Percentiles rank a stretch among this genome's conserved stretches.
Conservation (phyloP, 2,888 invertebrate species). For the Drosophila cognata region DNA sequence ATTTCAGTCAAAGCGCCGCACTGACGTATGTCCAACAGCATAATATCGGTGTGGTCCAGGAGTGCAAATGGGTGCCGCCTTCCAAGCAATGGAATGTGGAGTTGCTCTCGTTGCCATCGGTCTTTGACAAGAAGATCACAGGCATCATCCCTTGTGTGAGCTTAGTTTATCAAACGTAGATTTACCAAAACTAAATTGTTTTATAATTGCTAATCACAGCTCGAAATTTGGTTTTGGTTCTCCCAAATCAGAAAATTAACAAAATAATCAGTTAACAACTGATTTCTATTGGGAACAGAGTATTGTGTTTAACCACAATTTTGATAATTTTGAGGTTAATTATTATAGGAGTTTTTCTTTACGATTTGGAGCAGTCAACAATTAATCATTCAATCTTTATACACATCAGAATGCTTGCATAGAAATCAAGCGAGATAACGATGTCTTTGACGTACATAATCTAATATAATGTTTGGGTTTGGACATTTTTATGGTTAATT, state of each 20-base stretch:
- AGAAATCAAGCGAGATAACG: neutral
- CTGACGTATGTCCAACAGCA: constrained; percentile 85
- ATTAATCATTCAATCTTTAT: no score
- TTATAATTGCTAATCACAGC: neutral
- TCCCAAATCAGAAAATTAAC: neutral
- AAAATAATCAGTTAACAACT: no score
- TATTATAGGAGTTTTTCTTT: neutral
- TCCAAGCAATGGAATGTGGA: constrained; percentile 83
- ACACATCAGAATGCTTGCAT: no score
- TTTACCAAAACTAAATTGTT: neutral
- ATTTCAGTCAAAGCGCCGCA: constrained; percentile 86
- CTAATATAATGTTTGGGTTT: neutral
- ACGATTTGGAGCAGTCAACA: neutral
- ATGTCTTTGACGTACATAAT: neutral
- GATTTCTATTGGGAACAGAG: no score
- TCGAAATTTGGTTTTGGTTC: neutral
- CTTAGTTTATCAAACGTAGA: constrained; percentile 17
- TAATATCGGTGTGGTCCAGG: constrained; percentile 73
- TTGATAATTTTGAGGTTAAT: neutral
- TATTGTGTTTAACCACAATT: no score
- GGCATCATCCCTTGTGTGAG: constrained; percentile 87
- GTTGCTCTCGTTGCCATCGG: constrained; percentile 87
- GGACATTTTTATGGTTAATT: neutral
- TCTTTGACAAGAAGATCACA: constrained; percentile 86
- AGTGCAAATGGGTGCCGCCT: constrained; percentile 76